Percentiles rank a stretch among this genome's conserved stretches.
Evolutionary conservation across 1,140 invertebrate species (phyloP).

Genomic region (Lerema accius): DNA sequence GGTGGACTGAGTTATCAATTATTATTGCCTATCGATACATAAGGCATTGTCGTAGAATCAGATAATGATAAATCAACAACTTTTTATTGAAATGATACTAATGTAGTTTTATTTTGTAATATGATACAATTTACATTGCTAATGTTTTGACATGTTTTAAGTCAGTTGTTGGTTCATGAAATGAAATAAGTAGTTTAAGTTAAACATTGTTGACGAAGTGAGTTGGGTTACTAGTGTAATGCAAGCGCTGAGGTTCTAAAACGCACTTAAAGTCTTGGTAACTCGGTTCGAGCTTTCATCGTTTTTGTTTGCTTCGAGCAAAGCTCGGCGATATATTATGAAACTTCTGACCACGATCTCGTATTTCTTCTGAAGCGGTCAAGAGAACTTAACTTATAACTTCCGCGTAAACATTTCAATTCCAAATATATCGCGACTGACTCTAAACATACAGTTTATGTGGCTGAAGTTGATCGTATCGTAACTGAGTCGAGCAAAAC

Average conservation of each 20-base stretch:
- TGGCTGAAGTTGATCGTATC: background rate
- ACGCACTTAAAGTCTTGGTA: background rate
- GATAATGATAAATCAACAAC: too few species aligned
- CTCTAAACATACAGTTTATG: background rate
- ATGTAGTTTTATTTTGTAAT: too few species aligned
- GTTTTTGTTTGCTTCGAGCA: background rate
- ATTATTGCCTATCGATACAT: too few species aligned
- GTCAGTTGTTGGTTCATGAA: too few species aligned
- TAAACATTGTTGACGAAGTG: too few species aligned
- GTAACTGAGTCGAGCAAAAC: background rate
- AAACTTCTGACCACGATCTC: conserved; percentile 7
- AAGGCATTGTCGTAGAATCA: too few species aligned
- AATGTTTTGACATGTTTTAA: too few species aligned
- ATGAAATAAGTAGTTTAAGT: too few species aligned
- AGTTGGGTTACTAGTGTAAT: too few species aligned
- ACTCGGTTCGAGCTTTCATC: background rate
- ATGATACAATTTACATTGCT: too few species aligned
- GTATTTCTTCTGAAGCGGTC: conserved; percentile 1
- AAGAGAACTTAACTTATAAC: conserved; percentile 19
- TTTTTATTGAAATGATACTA: too few species aligned
- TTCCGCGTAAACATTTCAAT: conserved; percentile 15
- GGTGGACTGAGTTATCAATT: too few species aligned
- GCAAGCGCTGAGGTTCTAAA: background rate
- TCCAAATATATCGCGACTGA: conserved; percentile 4
- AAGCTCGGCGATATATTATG: background rate